Evolutionary conservation across 2,888 invertebrate species (phyloP).

Genomic region (Clistopyga incitator): DNA sequence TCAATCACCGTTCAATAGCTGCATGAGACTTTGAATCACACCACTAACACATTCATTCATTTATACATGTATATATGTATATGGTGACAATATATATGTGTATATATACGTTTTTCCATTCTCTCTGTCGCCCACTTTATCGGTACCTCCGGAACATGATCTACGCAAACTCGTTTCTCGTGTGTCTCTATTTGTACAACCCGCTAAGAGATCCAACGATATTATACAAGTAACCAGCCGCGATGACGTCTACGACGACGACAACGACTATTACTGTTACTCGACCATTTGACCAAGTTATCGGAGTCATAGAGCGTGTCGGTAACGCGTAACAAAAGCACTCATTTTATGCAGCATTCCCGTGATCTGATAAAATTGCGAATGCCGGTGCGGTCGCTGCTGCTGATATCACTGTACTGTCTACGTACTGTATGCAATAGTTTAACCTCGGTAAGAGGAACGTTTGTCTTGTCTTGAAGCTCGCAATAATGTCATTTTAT

Average conservation of each 20-base stretch:
- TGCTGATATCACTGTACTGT: not conserved
- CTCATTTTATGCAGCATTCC: not conserved
- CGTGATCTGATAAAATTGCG: constrained; percentile 40
- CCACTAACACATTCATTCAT: not conserved
- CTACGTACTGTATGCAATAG: not conserved
- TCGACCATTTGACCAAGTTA: constrained; percentile 47
- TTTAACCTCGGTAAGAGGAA: not conserved
- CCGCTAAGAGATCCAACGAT: constrained; percentile 34
- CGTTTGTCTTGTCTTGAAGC: not conserved
- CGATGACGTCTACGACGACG: constrained; percentile 40
- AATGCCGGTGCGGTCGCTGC: constrained; percentile 12
- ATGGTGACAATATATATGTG: too few species aligned
- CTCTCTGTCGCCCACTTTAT: constrained; percentile 26
- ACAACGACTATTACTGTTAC: constrained; percentile 34
- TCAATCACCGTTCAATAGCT: constrained; percentile 21
- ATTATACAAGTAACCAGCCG: constrained; percentile 9
- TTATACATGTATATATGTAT: not conserved
- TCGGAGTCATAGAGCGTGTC: constrained; percentile 29
- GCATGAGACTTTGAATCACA: not conserved
- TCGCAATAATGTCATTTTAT: constrained; percentile 9
- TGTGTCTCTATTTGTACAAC: constrained; percentile 49
- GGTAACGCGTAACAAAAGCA: constrained; percentile 46
- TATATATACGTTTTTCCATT: too few species aligned
- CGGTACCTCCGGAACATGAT: constrained; percentile 31
- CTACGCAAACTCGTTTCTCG: constrained; percentile 52